Evolutionary conservation across 2,797 vertebrate genomes (phyloP).

Genomic region (Tauraco hartlaubi): DNA sequence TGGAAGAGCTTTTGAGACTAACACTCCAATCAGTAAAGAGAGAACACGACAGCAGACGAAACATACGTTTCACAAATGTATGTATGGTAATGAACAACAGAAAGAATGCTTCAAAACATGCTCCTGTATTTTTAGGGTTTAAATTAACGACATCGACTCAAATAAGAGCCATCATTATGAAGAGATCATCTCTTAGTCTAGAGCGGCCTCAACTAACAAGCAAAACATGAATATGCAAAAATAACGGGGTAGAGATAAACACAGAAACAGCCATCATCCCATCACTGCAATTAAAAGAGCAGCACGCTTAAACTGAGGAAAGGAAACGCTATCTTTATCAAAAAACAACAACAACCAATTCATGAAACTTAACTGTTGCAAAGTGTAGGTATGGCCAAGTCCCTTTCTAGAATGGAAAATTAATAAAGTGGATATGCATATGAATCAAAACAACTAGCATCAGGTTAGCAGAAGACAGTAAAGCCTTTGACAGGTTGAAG

Average conservation of each 20-base stretch:
- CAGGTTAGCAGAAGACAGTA: neutral
- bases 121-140: conserved; percentile 58
- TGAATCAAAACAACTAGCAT: neutral
- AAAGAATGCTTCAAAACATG: conserved; percentile 23
- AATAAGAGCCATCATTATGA: conserved; percentile 46
- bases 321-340: conserved; percentile 13
- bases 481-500: neutral
- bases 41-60: neutral
- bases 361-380: neutral
- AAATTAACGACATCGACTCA: conserved; percentile 61
- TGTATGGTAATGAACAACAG: neutral
- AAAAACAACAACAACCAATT: conserved; percentile 43
- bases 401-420: neutral
- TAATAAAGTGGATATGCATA: neutral
- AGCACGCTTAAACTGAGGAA: neutral
- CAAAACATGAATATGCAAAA: conserved; percentile 71
- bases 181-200: conserved; percentile 42
- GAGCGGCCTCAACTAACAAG: conserved; percentile 47
- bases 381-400: neutral
- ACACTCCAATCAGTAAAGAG: neutral
- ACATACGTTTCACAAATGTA: neutral
- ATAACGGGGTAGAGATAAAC: conserved; percentile 31
- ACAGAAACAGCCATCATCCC: conserved; percentile 64
- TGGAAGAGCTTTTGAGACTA: neutral
- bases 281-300: conserved; percentile 51